Base-by-base conservation (phyloP, 2,797 vertebrate genomes). In the Channallabes apus region DNA sequence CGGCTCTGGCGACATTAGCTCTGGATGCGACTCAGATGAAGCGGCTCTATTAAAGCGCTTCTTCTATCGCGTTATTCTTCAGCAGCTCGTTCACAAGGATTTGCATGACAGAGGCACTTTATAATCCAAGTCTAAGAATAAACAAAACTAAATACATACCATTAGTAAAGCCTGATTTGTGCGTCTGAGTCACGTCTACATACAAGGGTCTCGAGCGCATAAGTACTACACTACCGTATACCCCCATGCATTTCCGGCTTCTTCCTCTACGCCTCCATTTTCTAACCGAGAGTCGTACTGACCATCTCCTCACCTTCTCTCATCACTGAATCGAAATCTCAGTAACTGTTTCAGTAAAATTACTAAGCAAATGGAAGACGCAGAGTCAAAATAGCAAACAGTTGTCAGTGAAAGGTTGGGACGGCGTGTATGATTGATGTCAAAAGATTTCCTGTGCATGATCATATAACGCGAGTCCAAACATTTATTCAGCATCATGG, bases 41-140 rank as follows among this genome's bases (percentile, higher is more conserved):
- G 4, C 1, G 0, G 15, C 1, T 4, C n/a, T n/a, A n/a, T n/a
- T n/a, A n/a, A n/a, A n/a, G n/a, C 9, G 18, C 27, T 58, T 4
- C 17, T 20, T 76, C 73, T 20, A 18, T 32, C 22, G 24, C n/a
- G 6, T 32, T 22, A 11, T 11, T 29, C 51, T 76, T 76, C 51
- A 22, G 14, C 73, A 4, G n/a, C 15, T 20, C 6, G 4, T 29
- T 56, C 27, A 29, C 27, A 29, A 17, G 72, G 29, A 78, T 38
- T 78, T 77, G 8, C 1, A 76, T 32, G n/a, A 29, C 46, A 12
- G 54, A 76, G 32, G 27, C 3, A 7, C 20, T 61, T 27, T n/a
- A 22, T 22, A 22, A 56, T 54, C n/a, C 3, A 20, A 77, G 8
- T 2, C 27, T 14, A 35, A 59, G 35, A 35, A 77, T 3, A 18